Evolutionary conservation across 2,797 vertebrate species (phyloP), one percentile per base, ranked within the genome.

Genomic region (Knipowitschia caucasica): DNA sequence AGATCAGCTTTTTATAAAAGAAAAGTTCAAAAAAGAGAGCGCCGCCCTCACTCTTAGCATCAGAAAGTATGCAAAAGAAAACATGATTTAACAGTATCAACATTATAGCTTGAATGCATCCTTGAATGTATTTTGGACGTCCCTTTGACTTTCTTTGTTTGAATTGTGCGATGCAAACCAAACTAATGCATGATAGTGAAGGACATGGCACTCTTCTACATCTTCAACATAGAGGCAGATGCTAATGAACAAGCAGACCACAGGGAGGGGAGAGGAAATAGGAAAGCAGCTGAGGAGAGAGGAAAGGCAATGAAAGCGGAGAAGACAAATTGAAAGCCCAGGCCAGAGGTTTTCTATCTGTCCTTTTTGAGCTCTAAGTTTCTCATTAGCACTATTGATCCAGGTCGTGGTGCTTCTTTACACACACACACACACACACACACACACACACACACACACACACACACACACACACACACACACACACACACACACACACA

Each of bases 321-420:
- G 59, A 74, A 74, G 71, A 81, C 57, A 82, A 77, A 79, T 75
- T 73, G 62, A 85, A 82, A 80, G 73, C 78, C 67, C 40, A 67
- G 78, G 80, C 69, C 78, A 85, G 69, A 78, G 78, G 72, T 75
- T 82, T 82, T 77, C 75, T 75, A 62, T 75, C 69, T 67, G 65
- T 73, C 71, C 56, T 74, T 77, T 81, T 66, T 14, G 53, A 50
- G 57, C 78, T 73, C 68, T 83, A 84, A 87, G 80, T 85, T 83
- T 82, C 84, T 86, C 82, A 88, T 88, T 88, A 88, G 82, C 84
- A 73, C 65, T 83, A 88, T 88, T 82, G 86, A 88, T 87, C 84
- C 65, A 67, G 62, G 69, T 75, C 75, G 86, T 82, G 77, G 77
- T 64, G 58, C 75, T 77, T 87, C 84, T 84, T 88, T 84, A 86